A percentile compares a stretch with the other conserved stretches of the same genome.
Evolutionary conservation across 2,797 vertebrate species (phyloP).

Genomic region (Gallinago solitaria): DNA sequence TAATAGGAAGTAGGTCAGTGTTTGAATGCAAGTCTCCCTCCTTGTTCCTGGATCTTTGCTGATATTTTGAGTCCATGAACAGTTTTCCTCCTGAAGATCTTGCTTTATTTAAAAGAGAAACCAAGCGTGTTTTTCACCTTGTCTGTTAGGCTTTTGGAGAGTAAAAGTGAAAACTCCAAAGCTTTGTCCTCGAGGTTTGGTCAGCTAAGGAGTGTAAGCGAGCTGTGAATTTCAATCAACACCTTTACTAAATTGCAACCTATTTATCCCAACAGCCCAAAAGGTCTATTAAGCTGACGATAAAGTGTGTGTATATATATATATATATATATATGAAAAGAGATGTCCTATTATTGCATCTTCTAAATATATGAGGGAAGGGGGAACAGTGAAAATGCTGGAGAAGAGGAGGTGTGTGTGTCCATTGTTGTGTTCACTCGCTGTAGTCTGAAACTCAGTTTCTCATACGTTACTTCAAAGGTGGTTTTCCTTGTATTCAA

Average conservation of each 20-base stretch:
- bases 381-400: background rate
- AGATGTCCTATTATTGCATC: background rate
- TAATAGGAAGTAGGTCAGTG: slow-evolving; percentile 65
- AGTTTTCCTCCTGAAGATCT: background rate
- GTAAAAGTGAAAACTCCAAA: background rate
- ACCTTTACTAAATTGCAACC: background rate
- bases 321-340: background rate
- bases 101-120: slow-evolving; percentile 20
- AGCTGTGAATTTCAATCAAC: background rate
- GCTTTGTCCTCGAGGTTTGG: background rate
- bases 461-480: background rate
- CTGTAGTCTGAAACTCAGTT: background rate
- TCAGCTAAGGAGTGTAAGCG: background rate
- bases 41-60: slow-evolving; percentile 32
- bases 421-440: background rate
- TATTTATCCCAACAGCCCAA: background rate
- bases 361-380: background rate
- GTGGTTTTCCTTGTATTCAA: background rate
- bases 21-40: slow-evolving; percentile 18
- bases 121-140: background rate
- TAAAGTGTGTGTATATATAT: background rate
- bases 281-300: background rate
- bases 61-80: background rate
- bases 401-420: background rate
- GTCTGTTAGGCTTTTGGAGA: background rate